These are phyloP conservation scores for Paramisgurnus dabryanus DNA, from an alignment of 2,113 vertebrate species.

Conservation along the genomic window DNA sequence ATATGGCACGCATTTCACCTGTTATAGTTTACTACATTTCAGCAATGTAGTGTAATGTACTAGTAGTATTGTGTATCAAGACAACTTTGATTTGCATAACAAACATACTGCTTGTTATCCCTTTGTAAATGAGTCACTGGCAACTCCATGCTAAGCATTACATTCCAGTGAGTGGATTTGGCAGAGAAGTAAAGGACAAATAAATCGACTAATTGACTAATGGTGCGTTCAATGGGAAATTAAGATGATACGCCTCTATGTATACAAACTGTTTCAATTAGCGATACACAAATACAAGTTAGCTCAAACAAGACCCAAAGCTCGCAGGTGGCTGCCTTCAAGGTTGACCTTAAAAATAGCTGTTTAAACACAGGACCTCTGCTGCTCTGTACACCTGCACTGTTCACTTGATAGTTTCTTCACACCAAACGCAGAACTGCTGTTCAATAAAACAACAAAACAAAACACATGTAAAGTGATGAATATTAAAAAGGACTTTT, in stretches of 20 bases:
- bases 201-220: conserved; percentile 5
- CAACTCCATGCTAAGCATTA: conserved; percentile 18
- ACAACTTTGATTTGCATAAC: conserved; percentile 37
- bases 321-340: conserved; percentile 47
- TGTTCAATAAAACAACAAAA: neutral
- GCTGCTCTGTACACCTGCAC: conserved; percentile 44
- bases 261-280: conserved; percentile 27
- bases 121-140: conserved; percentile 35
- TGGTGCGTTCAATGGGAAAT: neutral
- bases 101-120: conserved; percentile 14
- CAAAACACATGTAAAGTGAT: no score
- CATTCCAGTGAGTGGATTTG: conserved; percentile 9
- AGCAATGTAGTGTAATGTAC: neutral
- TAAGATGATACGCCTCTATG: conserved; percentile 3
- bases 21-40: conserved; percentile 4
- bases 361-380: conserved; percentile 48
- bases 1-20: neutral
- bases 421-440: neutral
- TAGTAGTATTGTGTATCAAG: conserved; percentile 1
- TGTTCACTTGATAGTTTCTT: conserved; percentile 29
- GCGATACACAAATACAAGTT: conserved; percentile 33
- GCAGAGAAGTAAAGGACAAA: neutral
- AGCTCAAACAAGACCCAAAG: conserved; percentile 22
- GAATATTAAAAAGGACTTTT: no score
- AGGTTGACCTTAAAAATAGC: conserved; percentile 55